A percentile compares a stretch with the other conserved stretches of the same genome.
phyloP scores from a whole-genome alignment of 2,113 vertebrate species.

The Hemichromis elongatus region DNA sequence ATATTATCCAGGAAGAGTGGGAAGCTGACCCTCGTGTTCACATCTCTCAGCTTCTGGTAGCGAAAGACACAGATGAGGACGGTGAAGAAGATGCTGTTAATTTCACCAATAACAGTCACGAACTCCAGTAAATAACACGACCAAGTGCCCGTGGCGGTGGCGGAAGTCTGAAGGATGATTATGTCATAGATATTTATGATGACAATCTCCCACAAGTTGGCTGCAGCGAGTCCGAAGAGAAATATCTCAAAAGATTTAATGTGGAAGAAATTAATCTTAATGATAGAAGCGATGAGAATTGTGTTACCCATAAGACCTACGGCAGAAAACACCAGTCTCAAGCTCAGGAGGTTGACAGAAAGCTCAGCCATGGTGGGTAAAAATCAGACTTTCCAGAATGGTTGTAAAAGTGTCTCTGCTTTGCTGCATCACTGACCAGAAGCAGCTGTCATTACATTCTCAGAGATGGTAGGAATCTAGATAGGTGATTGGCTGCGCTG shows the following conservation, averaged over 20 bases:
- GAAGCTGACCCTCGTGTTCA: slow-evolving; percentile 25
- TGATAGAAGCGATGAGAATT: slow-evolving; percentile 50
- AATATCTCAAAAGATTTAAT: slow-evolving; percentile 72
- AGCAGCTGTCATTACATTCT: slow-evolving; percentile 33
- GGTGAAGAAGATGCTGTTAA: slow-evolving; percentile 68
- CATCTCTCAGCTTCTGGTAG: slow-evolving; percentile 71
- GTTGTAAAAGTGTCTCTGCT: not conserved
- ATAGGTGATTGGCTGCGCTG: slow-evolving; percentile 52
- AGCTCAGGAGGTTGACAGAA: not conserved
- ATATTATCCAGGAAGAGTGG: slow-evolving; percentile 61
- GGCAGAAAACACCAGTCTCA: slow-evolving; percentile 50
- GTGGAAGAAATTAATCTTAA: slow-evolving; percentile 6
- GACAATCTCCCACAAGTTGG: slow-evolving; percentile 69
- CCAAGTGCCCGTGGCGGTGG: fast-evolving
- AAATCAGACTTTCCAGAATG: not conserved
- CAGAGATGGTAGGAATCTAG: slow-evolving; percentile 18
- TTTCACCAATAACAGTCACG: slow-evolving; percentile 54
- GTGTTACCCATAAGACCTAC: slow-evolving; percentile 64
- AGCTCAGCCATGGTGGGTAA: slow-evolving; percentile 7
- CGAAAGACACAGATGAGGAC: slow-evolving; percentile 71
- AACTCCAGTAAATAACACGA: slow-evolving; percentile 56
- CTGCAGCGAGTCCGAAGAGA: slow-evolving; percentile 56
- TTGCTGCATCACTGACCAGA: slow-evolving; percentile 36
- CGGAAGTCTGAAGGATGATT: not conserved
- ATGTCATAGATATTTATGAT: slow-evolving; percentile 62